Percentiles rank a stretch among this genome's conserved stretches.
Evolutionary conservation across 1,140 invertebrate genomes (phyloP).

Genomic region (Neodiprion pinetum): DNA sequence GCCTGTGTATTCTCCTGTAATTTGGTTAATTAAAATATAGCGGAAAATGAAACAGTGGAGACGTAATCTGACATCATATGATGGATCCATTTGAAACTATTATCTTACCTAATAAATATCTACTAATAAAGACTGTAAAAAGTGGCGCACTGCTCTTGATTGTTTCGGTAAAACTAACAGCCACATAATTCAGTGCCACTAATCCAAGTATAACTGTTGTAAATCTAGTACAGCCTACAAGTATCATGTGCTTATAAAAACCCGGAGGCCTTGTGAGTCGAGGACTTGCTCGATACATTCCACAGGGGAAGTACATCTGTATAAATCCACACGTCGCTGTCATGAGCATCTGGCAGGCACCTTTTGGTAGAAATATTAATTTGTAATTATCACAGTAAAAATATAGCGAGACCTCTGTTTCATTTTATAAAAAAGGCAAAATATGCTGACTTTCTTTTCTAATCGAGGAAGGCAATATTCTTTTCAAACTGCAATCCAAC

Average conservation of each 20-base stretch:
- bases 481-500: conserved; percentile 14
- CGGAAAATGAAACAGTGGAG: conserved; percentile 10
- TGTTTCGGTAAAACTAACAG: conserved; percentile 87
- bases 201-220: conserved; percentile 79
- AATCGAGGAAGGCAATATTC: conserved; percentile 10
- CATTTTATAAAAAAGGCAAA: conserved; percentile 20
- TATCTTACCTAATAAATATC: conserved; percentile 70
- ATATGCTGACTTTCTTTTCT: neutral
- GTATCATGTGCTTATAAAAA: conserved; percentile 79
- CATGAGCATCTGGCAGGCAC: conserved; percentile 80
- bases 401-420: conserved; percentile 10
- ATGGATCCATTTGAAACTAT: neutral
- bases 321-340: conserved; percentile 79
- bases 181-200: conserved; percentile 82
- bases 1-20: conserved; percentile 75
- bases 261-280: conserved; percentile 72
- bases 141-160: conserved; percentile 87
- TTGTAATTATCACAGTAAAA: conserved; percentile 10
- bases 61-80: neutral
- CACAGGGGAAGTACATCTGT: conserved; percentile 80
- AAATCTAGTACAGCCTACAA: conserved; percentile 81
- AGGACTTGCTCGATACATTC: conserved; percentile 70
- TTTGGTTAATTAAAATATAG: conserved; percentile 27
- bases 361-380: conserved; percentile 48
- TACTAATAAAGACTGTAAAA: conserved; percentile 83